phyloP scores from a whole-genome alignment of 1,140 invertebrate species.

The Lineus longissimus region DNA sequence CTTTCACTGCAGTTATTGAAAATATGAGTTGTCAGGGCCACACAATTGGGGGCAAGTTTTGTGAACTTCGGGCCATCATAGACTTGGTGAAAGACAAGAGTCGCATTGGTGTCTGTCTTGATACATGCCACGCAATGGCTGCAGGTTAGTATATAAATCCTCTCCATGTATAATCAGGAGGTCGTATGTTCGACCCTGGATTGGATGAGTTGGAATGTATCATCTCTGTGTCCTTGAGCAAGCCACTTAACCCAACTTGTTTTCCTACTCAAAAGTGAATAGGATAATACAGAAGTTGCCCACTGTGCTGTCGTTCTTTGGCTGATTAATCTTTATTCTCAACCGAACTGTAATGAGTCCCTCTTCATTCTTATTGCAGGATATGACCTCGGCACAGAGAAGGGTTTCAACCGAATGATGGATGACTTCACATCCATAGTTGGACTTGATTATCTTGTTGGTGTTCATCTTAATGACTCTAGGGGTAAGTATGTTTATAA shows the following conservation, averaged over 20 bases:
- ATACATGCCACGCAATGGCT: slow-evolving; percentile 61
- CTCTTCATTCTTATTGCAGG: slow-evolving; percentile 38
- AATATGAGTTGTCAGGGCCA: slow-evolving; percentile 57
- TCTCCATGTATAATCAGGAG: no score
- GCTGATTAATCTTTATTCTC: slow-evolving; percentile 10
- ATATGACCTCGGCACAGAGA: slow-evolving; percentile 53
- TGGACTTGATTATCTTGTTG: slow-evolving; percentile 57
- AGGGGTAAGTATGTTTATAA: slow-evolving; percentile 47
- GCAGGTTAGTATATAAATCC: slow-evolving; percentile 57
- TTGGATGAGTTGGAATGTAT: no score
- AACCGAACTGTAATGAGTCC: neutral
- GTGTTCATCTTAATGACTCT: slow-evolving; percentile 60
- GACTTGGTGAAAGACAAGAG: slow-evolving; percentile 54
- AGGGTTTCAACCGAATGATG: slow-evolving; percentile 53
- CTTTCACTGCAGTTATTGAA: slow-evolving; percentile 50
- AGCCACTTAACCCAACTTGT: no score
- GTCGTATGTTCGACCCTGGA: no score
- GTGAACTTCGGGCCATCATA: slow-evolving; percentile 56
- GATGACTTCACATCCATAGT: slow-evolving; percentile 55
- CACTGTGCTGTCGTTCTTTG: no score
- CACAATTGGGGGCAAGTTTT: slow-evolving; percentile 57
- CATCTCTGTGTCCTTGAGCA: no score
- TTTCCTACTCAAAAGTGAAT: no score
- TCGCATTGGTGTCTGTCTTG: slow-evolving; percentile 58
- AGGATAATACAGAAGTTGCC: no score